Conservation (phyloP, 1,140 invertebrate genomes). For the Aporrectodea caliginosa region DNA sequence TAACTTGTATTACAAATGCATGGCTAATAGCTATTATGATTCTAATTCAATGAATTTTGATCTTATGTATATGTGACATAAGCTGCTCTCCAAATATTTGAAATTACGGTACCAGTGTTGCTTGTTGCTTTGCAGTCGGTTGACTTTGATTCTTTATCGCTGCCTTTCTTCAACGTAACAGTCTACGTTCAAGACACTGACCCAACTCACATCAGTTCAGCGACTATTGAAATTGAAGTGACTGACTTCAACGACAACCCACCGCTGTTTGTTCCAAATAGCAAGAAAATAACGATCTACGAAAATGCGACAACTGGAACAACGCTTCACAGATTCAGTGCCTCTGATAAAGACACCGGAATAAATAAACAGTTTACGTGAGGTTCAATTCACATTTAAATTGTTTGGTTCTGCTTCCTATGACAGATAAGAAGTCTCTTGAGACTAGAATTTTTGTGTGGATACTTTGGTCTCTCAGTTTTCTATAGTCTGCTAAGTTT, state of each 20-base stretch:
- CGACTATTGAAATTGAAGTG: constrained; percentile 26
- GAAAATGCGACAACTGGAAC: constrained; percentile 87
- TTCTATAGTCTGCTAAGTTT: too few relatives aligned
- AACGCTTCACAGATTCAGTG: constrained; percentile 84
- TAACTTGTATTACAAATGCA: too few relatives aligned
- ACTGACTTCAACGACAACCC: constrained; percentile 59
- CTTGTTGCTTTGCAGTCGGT: constrained; percentile 20
- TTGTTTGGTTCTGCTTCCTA: too few relatives aligned
- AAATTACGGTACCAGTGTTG: too few relatives aligned
- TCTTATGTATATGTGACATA: too few relatives aligned
- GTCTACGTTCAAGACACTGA: constrained; percentile 31
- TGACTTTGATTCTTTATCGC: constrained; percentile 26
- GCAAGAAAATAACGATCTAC: constrained; percentile 84
- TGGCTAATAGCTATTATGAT: too few relatives aligned
- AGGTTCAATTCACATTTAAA: constrained; percentile 90
- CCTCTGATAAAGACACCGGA: constrained; percentile 84
- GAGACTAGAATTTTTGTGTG: too few relatives aligned
- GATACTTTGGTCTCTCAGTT: too few relatives aligned
- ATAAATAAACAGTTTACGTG: constrained; percentile 53
- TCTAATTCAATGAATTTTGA: too few relatives aligned
- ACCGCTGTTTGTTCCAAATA: constrained; percentile 75
- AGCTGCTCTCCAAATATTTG: too few relatives aligned
- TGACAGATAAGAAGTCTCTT: too few relatives aligned
- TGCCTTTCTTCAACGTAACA: constrained; percentile 28
- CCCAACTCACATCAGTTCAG: constrained; percentile 14